These are phyloP conservation scores for Podotricha telesiphe DNA, from an alignment of 2,888 invertebrate species.

Conservation along the genomic window DNA sequence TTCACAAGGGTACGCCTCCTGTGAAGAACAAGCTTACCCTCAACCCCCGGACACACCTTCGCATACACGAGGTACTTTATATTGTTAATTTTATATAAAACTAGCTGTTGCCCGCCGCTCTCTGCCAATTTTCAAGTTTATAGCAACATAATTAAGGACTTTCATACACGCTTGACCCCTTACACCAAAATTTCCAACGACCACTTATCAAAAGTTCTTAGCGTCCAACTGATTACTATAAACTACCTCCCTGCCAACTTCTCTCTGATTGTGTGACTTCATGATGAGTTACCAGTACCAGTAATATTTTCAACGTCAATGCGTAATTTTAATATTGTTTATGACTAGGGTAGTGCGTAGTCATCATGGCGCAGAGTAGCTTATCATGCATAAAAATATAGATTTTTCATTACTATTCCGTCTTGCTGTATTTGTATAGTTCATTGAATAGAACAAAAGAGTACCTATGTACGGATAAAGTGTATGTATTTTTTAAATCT, in stretches of 20 bases:
- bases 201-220: too few relatives aligned
- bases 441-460: not conserved
- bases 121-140: too few relatives aligned
- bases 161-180: too few relatives aligned
- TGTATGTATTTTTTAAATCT: not conserved
- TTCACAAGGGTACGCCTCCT: constrained; percentile 89
- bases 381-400: not conserved
- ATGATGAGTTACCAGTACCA: too few relatives aligned
- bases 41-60: constrained; percentile 85
- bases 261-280: too few relatives aligned
- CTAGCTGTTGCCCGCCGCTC: too few relatives aligned
- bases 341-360: not conserved
- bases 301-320: not conserved
- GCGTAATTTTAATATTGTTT: not conserved
- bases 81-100: too few relatives aligned
- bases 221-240: too few relatives aligned
- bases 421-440: not conserved
- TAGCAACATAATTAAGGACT: too few relatives aligned
- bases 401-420: not conserved
- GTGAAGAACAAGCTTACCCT: constrained; percentile 88
- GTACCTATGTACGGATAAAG: not conserved
- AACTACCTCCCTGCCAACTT: too few relatives aligned
- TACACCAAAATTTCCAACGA: too few relatives aligned
- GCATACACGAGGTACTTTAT: constrained; percentile 77
- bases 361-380: not conserved